Evolutionary conservation across 2,888 invertebrate genomes (phyloP).

Genomic region (Meloe dianella): DNA sequence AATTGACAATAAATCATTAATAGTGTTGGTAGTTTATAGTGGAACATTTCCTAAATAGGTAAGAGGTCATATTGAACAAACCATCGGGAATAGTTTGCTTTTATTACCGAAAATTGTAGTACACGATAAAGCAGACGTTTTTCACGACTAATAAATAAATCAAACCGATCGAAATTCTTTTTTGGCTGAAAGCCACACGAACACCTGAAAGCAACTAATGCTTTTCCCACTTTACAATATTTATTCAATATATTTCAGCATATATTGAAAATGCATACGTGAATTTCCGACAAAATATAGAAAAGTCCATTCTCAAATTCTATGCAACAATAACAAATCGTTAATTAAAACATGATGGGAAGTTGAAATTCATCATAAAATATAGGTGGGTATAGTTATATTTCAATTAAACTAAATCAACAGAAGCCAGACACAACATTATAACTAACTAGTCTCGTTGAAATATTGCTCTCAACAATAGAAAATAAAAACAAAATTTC

Average conservation of each 20-base stretch:
- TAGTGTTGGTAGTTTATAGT: not conserved
- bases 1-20: constrained; percentile 2
- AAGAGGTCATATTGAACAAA: not conserved
- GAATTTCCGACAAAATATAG: not conserved
- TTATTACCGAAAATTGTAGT: not conserved
- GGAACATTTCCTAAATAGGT: not conserved
- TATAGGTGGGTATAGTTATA: not conserved
- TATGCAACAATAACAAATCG: not conserved
- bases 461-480: not conserved
- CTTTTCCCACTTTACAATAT: not conserved
- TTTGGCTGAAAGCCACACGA: constrained; percentile 1
- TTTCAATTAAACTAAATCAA: not conserved
- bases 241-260: not conserved
- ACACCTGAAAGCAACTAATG: not conserved
- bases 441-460: not conserved
- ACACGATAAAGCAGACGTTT: not conserved
- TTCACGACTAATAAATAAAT: constrained; percentile 1
- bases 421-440: not conserved
- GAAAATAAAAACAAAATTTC: not conserved
- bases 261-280: not conserved
- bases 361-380: not conserved
- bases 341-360: not conserved
- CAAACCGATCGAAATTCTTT: not conserved
- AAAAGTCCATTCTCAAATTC: not conserved
- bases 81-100: not conserved